Percentiles rank a stretch among this genome's conserved stretches.
Evolutionary conservation across 2,888 invertebrate species (phyloP).

Genomic region (Microctonus aethiopoides): DNA sequence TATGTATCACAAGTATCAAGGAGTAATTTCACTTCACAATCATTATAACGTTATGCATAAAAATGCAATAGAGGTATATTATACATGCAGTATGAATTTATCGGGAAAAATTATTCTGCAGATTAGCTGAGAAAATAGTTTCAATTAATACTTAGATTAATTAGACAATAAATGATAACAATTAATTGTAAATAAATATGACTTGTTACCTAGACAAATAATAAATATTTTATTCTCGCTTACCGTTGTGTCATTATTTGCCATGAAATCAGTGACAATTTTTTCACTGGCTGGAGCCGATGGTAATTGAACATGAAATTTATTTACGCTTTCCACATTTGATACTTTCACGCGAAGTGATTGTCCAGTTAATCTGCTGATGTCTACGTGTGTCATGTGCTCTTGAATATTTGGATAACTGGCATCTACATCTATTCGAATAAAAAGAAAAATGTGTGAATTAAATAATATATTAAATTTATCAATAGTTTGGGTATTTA

Average conservation of each 20-base stretch:
- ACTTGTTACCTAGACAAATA: not conserved
- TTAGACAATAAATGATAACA: no score
- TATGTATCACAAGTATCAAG: slow-evolving; percentile 7
- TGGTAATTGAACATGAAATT: slow-evolving; percentile 67
- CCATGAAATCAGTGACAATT: slow-evolving; percentile 54
- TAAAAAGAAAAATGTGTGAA: slow-evolving; percentile 2
- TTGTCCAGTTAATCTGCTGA: slow-evolving; percentile 66
- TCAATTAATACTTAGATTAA: no score
- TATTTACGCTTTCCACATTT: slow-evolving; percentile 63
- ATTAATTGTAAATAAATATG: no score
- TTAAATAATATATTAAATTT: no score
- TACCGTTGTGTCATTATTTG: slow-evolving; percentile 54
- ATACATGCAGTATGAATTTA: not conserved
- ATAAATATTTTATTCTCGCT: not conserved
- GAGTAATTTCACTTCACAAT: not conserved
- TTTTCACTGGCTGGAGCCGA: slow-evolving; percentile 57
- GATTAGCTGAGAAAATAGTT: no score
- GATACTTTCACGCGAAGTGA: slow-evolving; percentile 65
- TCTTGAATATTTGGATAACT: slow-evolving; percentile 14
- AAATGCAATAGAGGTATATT: not conserved
- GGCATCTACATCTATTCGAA: slow-evolving; percentile 20
- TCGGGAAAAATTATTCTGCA: not conserved
- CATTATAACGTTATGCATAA: not conserved
- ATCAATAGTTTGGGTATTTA: no score
- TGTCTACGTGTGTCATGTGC: slow-evolving; percentile 58